Evolutionary conservation across 53 echinoderm and acorn worm species (phyloP), one percentile per base, ranked within the genome.

Genomic region (Henricia sp.): DNA sequence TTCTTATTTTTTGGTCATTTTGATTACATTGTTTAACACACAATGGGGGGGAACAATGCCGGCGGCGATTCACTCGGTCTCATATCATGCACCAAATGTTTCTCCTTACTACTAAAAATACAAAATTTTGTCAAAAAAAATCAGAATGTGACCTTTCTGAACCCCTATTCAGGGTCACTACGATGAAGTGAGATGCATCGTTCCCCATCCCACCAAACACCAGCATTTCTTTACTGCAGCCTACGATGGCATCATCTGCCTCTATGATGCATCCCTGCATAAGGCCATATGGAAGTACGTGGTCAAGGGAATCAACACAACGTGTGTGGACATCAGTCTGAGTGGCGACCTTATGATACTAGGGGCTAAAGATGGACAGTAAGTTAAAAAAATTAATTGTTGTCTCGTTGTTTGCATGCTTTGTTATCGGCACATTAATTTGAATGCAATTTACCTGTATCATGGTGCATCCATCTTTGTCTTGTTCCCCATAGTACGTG

Each of bases 171-270:
- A 99, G 99, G 92, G 94, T 64, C 99, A 99, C 59, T 95, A 94
- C 86, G 94, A 95, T 56, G 92, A 95, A 68, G 85, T 89, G 30
- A 65, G 83, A 32, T 85, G 91, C 36, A 60, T 95, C 52, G 70
- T 43, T 13, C 35, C 68, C 3, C 82, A 85, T 59, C 56, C 65
- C 23, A 38, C 67, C 69, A 57, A 73, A 36, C 34, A 71, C 12
- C 78, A 66, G 23, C 90, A 89, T 51, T 99, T 99, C 84, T 67
- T 99, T 38, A 92, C 99, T 3, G 92, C 85, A 44, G 95, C 94
- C 37, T 92, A 90, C 24, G 99, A 99, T 65, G 99, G 99, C 12
- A 92, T 90, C 50, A 76, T 95, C 37, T 85, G 89, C 28, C 86
- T 94, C 20, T 91, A 83, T n/a, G 89, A 91, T 69, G 83, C 86